Evolutionary conservation across 2,113 vertebrate species (phyloP), one percentile per base, ranked within the genome.

Genomic region (Trinectes maculatus): DNA sequence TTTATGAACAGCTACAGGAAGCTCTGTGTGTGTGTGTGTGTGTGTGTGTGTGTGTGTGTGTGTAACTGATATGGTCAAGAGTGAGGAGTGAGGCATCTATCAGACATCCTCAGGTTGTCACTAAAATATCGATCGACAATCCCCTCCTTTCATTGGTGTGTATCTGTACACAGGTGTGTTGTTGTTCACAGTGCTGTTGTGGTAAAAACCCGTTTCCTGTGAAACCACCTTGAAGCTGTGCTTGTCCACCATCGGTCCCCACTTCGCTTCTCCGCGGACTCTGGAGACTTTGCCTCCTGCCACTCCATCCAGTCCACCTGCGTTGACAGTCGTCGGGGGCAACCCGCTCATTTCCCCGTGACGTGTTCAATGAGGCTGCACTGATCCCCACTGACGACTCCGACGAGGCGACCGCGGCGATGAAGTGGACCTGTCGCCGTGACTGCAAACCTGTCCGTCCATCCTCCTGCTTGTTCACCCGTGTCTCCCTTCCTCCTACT

Each of bases 361-460:
- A 89, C 64, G 40, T 87, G 89, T 89, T 91, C 88, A 89, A 74
- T 76, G 87, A 88, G 71, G 76, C 87, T 74, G 76, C 89, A 84
- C 83, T 91, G 91, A 92, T 89, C 65, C 74, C 51, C 75, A 3
- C 79, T 83, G 84, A 90, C 72, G 85, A 88, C 77, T 87, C 80
- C 55, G 72, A 80, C 71, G 76, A 80, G 78, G 86, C 77, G 89
- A 88, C 88, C 76, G 79, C 25, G 11, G 78, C 43, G 6, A 37
- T 42, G 51, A 64, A 47, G 63, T 40, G 69, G 79, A 61, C 72
- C 86, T 57, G 75, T 87, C 79, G 68, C 73, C n/a, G 69, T 69
- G 76, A 56, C 71, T 61, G 42, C 64, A 70, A 80, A 77, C 71
- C 87, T 63, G 84, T 81, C 89, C 16, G 70, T 82, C 82, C 75